Conservation (phyloP, 1,140 invertebrate genomes). For the Phymorhynchus buccinoides region DNA sequence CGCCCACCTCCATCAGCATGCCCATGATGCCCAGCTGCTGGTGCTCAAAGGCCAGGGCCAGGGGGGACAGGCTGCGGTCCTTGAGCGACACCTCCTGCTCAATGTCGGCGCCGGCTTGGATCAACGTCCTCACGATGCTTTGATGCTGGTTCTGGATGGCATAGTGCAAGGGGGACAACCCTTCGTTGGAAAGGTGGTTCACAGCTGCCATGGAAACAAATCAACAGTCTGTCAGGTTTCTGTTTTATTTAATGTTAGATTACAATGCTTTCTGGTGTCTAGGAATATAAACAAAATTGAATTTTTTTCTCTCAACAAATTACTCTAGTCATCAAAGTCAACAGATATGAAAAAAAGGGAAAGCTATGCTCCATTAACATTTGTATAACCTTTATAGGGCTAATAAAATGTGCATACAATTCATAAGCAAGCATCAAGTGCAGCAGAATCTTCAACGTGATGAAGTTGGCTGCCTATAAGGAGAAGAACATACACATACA, state of each 20-base stretch:
- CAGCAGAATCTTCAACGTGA: too few species aligned
- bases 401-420: too few species aligned
- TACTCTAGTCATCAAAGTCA: too few species aligned
- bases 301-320: too few species aligned
- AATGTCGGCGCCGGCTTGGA: conserved; percentile 80
- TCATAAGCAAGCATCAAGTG: too few species aligned
- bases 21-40: conserved; percentile 78
- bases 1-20: conserved; percentile 87
- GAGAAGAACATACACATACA: not conserved
- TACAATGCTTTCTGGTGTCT: too few species aligned
- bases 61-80: conserved; percentile 74
- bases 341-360: too few species aligned
- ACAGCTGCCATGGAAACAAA: conserved; percentile 38
- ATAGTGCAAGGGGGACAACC: conserved; percentile 56
- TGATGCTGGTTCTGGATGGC: conserved; percentile 83
- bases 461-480: too few species aligned
- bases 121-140: conserved; percentile 82
- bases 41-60: conserved; percentile 83
- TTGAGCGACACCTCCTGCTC: conserved; percentile 69
- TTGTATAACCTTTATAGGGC: too few species aligned
- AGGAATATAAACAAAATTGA: too few species aligned
- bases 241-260: conserved; percentile 1
- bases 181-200: conserved; percentile 46
- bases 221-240: not conserved
- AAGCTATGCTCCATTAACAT: too few species aligned